Percentiles rank a stretch among this genome's conserved stretches.
Evolutionary conservation across 2,797 vertebrate species (phyloP).

Genomic region (Cossypha polioptera): DNA sequence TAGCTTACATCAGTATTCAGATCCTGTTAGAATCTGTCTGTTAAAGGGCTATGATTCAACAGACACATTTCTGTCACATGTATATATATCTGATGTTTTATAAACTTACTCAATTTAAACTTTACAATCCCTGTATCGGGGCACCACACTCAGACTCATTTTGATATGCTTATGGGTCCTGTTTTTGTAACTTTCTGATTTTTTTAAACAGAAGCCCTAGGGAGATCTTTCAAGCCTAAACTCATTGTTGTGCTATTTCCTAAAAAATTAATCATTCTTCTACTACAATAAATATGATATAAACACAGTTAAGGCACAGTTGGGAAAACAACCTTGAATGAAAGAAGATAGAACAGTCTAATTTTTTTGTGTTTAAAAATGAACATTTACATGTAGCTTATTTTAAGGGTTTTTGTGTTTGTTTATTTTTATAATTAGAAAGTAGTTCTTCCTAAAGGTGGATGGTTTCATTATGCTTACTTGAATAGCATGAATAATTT

Average conservation of each 20-base stretch:
- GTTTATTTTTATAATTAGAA: background rate
- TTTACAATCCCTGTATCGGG: background rate
- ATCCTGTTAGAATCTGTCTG: background rate
- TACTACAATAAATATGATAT: background rate
- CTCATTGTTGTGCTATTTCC: background rate
- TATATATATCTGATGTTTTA: background rate
- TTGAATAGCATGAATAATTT: slow-evolving; percentile 36
- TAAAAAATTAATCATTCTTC: background rate
- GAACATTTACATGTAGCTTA: background rate
- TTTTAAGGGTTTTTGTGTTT: background rate
- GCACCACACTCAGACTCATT: background rate
- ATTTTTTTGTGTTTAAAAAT: background rate
- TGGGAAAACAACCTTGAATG: background rate
- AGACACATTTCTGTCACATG: background rate
- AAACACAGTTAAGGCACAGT: background rate
- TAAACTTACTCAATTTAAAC: background rate
- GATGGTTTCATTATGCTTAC: background rate
- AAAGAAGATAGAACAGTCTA: background rate
- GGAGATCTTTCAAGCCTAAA: background rate
- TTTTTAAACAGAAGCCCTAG: background rate
- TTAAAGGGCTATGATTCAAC: background rate
- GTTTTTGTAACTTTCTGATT: background rate
- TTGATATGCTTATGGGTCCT: background rate
- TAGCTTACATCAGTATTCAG: background rate
- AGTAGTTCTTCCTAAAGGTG: background rate